A percentile compares a stretch with the other conserved stretches of the same genome.
These are phyloP conservation scores for Thunnus maccoyii DNA, from an alignment of 2,113 vertebrate species.

Conservation along the genomic window DNA sequence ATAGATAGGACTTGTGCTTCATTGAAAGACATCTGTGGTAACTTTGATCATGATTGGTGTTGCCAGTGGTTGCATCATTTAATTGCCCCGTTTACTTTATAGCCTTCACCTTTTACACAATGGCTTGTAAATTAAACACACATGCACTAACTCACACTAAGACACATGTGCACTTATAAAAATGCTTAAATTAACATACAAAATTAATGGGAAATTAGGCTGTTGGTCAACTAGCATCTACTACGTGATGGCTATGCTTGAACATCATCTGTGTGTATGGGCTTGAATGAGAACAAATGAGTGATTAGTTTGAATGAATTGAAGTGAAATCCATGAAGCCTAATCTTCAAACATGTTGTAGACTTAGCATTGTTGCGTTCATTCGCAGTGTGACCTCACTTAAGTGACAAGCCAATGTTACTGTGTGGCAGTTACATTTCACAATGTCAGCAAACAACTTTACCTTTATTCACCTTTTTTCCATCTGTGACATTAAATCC, in stretches of 20 bases:
- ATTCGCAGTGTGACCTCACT: not conserved
- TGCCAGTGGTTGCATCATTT: conserved; percentile 30
- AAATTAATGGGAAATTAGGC: too few relatives aligned
- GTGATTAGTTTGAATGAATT: too few relatives aligned
- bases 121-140: not conserved
- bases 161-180: too few relatives aligned
- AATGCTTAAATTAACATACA: too few relatives aligned
- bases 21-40: not conserved
- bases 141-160: too few relatives aligned
- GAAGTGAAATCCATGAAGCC: too few relatives aligned
- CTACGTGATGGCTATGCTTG: too few relatives aligned
- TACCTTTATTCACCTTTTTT: not conserved
- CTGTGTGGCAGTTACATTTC: not conserved
- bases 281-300: too few relatives aligned
- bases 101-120: not conserved
- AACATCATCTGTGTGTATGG: too few relatives aligned
- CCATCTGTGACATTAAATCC: not conserved
- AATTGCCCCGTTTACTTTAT: not conserved
- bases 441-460: not conserved
- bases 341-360: not conserved
- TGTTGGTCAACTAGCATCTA: too few relatives aligned
- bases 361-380: not conserved
- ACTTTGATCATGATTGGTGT: conserved; percentile 13
- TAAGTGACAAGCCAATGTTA: not conserved
- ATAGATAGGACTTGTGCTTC: not conserved